Base-by-base conservation (phyloP, 2,113 vertebrate genomes). In the Neodon shergylaensis region DNA sequence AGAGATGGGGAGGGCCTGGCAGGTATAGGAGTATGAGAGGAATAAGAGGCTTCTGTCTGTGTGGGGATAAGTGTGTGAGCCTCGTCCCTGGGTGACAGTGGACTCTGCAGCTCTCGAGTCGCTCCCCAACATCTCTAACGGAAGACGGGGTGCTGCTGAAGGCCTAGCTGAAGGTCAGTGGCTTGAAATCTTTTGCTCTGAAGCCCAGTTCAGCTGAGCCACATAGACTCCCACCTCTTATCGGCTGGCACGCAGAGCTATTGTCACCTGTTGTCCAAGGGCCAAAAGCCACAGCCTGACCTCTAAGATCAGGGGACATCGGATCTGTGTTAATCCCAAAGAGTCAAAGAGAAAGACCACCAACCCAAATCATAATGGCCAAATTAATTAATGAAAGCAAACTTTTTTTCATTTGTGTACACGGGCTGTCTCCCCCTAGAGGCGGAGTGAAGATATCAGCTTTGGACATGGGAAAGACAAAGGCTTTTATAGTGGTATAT, bases 101-200 rank as follows among this genome's bases (percentile, higher is more conserved):
- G 22, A 21, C 9, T 88, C 82, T 24, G 26, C 47, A 24, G 26
- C 49, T 26, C 33, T 7, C 3, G 4, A 54, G 0, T 9, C 39
- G 8, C 2, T 1, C 0, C 2, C 0, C 2, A 36, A 42, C 28
- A 7, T 17, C 12, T 58, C 2, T 2, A 26, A 5, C 0, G 0
- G 36, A 21, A 42, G 49, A 19, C 14, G 31, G 6, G 12, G n/a
- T 5, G 7, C 17, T 39, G 26, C 19, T 70, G 17, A 14, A 11
- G 42, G 31, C 39, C 68, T 14, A 14, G 39, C 14, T 4, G 8
- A 24, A 87, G 84, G 11, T 33, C 63, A 49, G 44, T 13, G 42
- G 47, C 31, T 66, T 44, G 17, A 22, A 17, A 19, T 10, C 81
- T 17, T 61, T 31, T 24, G 49, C 39, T 13, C 3, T 31, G 33